phyloP scores from a whole-genome alignment of 2,888 invertebrate species.

The Dermolepida albohirtum region DNA sequence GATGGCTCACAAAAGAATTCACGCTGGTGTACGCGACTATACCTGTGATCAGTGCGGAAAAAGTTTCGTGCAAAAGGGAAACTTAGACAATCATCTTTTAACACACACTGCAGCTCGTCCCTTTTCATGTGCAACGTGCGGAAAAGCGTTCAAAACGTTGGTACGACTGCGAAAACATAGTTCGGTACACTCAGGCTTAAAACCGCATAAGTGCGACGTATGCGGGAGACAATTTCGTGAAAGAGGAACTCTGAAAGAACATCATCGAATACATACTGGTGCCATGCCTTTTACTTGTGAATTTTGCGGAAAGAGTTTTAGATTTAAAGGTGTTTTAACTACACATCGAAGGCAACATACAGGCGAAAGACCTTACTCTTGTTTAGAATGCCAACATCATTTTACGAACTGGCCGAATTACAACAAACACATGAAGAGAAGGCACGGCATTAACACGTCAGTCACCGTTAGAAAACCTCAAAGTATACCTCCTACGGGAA shows the following conservation, averaged over 20 bases:
- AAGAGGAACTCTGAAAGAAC: slow-evolving; percentile 78
- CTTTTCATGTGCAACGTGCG: slow-evolving; percentile 66
- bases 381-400: slow-evolving; percentile 77
- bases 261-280: slow-evolving; percentile 82
- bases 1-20: slow-evolving; percentile 70
- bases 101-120: slow-evolving; percentile 68
- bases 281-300: slow-evolving; percentile 83
- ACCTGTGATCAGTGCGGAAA: slow-evolving; percentile 72
- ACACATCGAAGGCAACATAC: slow-evolving; percentile 81
- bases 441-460: slow-evolving; percentile 71
- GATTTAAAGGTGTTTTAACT: slow-evolving; percentile 81
- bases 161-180: slow-evolving; percentile 70
- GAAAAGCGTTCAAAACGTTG: slow-evolving; percentile 70
- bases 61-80: slow-evolving; percentile 71
- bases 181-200: slow-evolving; percentile 70
- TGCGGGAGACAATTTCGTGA: slow-evolving; percentile 75
- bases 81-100: slow-evolving; percentile 69
- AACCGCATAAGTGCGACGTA: slow-evolving; percentile 72
- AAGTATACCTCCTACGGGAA: slow-evolving; percentile 64
- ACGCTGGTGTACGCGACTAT: slow-evolving; percentile 68
- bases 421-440: slow-evolving; percentile 84
- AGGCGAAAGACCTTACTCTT: slow-evolving; percentile 79
- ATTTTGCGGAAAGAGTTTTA: slow-evolving; percentile 79
- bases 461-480: slow-evolving; percentile 64
- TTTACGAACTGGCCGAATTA: slow-evolving; percentile 88